Base-by-base conservation (phyloP, 2,797 vertebrate genomes). In the Artibeus jamaicensis region DNA sequence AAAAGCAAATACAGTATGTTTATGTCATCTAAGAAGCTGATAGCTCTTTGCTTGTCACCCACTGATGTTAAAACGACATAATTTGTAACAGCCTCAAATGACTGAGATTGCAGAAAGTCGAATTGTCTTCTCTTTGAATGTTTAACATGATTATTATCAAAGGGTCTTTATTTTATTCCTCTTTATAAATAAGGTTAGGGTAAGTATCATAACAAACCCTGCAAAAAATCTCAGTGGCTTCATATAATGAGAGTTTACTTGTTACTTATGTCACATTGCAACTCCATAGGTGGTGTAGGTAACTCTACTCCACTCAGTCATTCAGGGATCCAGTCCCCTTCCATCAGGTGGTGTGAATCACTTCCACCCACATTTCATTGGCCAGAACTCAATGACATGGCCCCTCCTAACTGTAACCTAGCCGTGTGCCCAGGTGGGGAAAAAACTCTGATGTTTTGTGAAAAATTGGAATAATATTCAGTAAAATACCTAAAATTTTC, bases 1-100 rank as follows among this genome's bases (percentile, higher is more conserved):
- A 97, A 96, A 97, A 97, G 89, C 94, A 97, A 97, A 97, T 98
- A 87, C 50, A 83, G 81, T 92, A 91, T 96, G 95, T 98, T 97
- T 97, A 96, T 96, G 76, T 86, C 95, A 94, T 96, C 89, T 87
- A 94, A 96, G 94, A 97, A 96, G 85, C 77, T 0, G 2, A 68
- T 87, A 95, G 91, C 21, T 97, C 95, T 98, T 93, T 95, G 84
- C 95, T 97, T 74, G 57, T 96, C 71, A 95, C 59, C 86, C 76
- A 94, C 46, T 93, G 59, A 93, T 96, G 91, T 96, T 95, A 95
- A 96, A 96, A 97, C 82, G 79, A 96, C 84, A 95, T 94, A 86
- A 95, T 96, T 95, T 95, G 39, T 96, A 95, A 86, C 83, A 95
- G 46, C 70, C 44, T 39, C 1, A 94, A 95, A 74, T 94, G 73